These are phyloP conservation scores for Symphodus melops DNA, from an alignment of 2,113 vertebrate genomes.

Conservation along the genomic window DNA sequence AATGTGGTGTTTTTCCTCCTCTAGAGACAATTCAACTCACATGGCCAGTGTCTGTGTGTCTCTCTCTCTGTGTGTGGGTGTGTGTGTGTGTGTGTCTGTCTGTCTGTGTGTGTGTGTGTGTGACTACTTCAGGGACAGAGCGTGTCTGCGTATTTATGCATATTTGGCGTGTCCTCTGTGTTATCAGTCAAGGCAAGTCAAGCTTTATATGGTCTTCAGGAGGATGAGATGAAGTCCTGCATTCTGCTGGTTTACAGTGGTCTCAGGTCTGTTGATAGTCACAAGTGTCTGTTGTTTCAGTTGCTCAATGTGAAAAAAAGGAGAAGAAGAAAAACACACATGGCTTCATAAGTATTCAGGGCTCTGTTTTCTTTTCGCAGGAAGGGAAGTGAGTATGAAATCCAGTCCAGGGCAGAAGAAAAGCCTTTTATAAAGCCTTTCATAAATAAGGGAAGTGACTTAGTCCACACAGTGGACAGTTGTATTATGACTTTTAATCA, in stretches of 20 bases:
- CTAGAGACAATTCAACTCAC: slow-evolving; percentile 54
- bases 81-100: slow-evolving; percentile 23
- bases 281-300: slow-evolving; percentile 1
- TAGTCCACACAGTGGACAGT: background rate
- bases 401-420: slow-evolving; percentile 34
- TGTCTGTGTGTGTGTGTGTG: slow-evolving; percentile 14
- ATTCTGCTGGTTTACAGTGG: slow-evolving; percentile 60
- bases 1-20: slow-evolving; percentile 43
- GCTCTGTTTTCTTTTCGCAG: slow-evolving; percentile 47
- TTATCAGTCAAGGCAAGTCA: slow-evolving; percentile 42
- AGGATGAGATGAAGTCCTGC: slow-evolving; percentile 38
- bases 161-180: slow-evolving; percentile 39
- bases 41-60: background rate
- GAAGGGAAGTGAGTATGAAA: slow-evolving; percentile 69
- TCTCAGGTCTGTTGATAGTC: slow-evolving; percentile 53
- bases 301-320: background rate
- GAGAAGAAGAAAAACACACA: background rate
- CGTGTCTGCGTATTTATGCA: slow-evolving; percentile 9
- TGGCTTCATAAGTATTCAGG: slow-evolving; percentile 18
- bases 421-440: slow-evolving; percentile 36
- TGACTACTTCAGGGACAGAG: slow-evolving; percentile 51
- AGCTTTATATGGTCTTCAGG: slow-evolving; percentile 78
- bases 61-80: background rate
- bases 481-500: slow-evolving; percentile 26
- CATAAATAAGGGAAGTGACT: slow-evolving; percentile 44